Percentiles rank a stretch among this genome's conserved stretches.
phyloP scores from a whole-genome alignment of 2,797 vertebrate genomes.

The Lepilemur septentrionalis region DNA sequence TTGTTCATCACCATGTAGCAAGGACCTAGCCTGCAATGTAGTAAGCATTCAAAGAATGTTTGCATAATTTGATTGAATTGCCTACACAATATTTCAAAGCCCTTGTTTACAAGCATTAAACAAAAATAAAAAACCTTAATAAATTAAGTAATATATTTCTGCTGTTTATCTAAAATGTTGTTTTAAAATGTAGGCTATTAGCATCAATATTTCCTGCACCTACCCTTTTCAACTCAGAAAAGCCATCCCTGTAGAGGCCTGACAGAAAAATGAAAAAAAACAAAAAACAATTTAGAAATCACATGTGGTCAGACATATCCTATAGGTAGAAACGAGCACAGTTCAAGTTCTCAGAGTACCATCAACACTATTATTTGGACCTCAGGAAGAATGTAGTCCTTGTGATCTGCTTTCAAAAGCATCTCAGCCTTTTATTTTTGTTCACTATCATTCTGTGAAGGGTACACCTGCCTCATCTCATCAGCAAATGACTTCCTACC shows the following conservation, averaged over 20 bases:
- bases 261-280: not conserved
- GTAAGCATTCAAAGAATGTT: slow-evolving; percentile 4
- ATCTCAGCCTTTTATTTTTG: not conserved
- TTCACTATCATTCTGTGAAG: not conserved
- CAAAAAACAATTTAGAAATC: not conserved
- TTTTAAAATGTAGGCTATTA: not conserved
- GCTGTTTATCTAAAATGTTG: not conserved
- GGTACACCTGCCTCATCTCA: not conserved
- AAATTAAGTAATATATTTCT: not conserved
- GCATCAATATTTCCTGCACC: not conserved
- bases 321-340: not conserved
- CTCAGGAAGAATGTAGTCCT: not conserved
- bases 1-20: not conserved
- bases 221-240: slow-evolving; percentile 13
- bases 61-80: not conserved
- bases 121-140: not conserved
- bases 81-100: not conserved
- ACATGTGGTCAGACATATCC: not conserved
- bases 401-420: not conserved
- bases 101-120: not conserved
- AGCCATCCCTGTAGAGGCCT: not conserved
- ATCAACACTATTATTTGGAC: not conserved
- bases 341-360: not conserved
- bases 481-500: slow-evolving; percentile 8
- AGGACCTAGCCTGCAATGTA: not conserved